Percentiles rank a stretch among this genome's conserved stretches.
phyloP scores from a whole-genome alignment of 2,797 vertebrate species.

The Ctenopoma multispine region DNA sequence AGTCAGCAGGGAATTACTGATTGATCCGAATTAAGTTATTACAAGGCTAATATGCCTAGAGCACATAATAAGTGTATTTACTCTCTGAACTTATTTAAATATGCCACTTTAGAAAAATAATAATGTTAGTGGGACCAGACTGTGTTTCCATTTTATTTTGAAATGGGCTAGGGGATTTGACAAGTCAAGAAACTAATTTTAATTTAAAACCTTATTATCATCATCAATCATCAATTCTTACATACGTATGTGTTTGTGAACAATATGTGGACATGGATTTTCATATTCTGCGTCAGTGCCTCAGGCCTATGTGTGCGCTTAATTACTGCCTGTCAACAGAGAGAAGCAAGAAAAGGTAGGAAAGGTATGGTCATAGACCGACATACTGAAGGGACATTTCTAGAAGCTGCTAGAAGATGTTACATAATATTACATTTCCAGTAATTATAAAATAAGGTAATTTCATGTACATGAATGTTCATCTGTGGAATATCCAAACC shows the following conservation, averaged over 20 bases:
- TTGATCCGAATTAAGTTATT: background rate
- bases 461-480: slow-evolving; percentile 46
- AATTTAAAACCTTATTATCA: no score
- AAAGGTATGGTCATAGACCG: slow-evolving; percentile 34
- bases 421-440: background rate
- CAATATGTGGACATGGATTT: background rate
- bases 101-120: background rate
- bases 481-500: slow-evolving; percentile 60
- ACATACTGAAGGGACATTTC: slow-evolving; percentile 31
- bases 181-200: no score
- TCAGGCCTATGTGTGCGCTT: background rate
- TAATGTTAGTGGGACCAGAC: background rate
- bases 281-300: slow-evolving; percentile 8
- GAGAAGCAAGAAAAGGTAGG: slow-evolving; percentile 44
- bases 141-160: background rate
- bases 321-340: slow-evolving; percentile 31
- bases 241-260: no score
- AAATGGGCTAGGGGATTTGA: no score
- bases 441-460: no score
- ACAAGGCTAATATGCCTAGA: background rate
- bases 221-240: no score
- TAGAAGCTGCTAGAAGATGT: slow-evolving; percentile 32
- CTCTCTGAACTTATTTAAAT: no score
- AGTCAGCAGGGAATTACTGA: background rate
- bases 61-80: background rate